Conservation (phyloP, 2,888 invertebrate species). For the Amblyteles armatorius region DNA sequence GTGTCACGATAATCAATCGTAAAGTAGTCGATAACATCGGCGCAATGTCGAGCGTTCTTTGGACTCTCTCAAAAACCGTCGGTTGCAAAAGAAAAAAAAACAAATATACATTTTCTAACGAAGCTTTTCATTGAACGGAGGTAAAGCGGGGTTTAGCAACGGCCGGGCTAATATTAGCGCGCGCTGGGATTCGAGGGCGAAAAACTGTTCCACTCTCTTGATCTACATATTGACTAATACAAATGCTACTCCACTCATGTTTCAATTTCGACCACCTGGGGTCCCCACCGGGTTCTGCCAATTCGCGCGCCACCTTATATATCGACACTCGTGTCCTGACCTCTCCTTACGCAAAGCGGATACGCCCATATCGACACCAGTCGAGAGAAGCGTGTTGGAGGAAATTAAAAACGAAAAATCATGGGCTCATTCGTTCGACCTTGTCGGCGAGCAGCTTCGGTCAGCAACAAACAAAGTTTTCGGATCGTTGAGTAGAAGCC, state of each 20-base stretch:
- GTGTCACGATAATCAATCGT: neutral
- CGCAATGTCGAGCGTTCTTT: conserved; percentile 42
- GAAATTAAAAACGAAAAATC: neutral
- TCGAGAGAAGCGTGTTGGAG: neutral
- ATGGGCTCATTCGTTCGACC: conserved; percentile 47
- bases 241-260: conserved; percentile 42
- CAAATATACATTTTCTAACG: conserved; percentile 39
- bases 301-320: conserved; percentile 23
- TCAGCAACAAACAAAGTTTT: neutral
- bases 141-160: conserved; percentile 72
- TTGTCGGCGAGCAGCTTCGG: conserved; percentile 27
- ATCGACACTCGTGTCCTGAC: conserved; percentile 33
- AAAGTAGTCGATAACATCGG: neutral
- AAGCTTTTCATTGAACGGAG: conserved; percentile 54
- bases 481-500: conserved; percentile 45
- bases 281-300: conserved; percentile 9
- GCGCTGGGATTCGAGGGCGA: conserved; percentile 76
- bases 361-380: conserved; percentile 1
- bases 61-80: conserved; percentile 26
- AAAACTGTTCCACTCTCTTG: conserved; percentile 75
- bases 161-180: conserved; percentile 72
- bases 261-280: conserved; percentile 37
- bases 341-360: conserved; percentile 23
- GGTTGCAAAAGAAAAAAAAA: conserved; percentile 2
- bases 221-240: conserved; percentile 74